These are phyloP conservation scores for Takifugu flavidus DNA, from an alignment of 2,113 vertebrate species.

Conservation along the genomic window DNA sequence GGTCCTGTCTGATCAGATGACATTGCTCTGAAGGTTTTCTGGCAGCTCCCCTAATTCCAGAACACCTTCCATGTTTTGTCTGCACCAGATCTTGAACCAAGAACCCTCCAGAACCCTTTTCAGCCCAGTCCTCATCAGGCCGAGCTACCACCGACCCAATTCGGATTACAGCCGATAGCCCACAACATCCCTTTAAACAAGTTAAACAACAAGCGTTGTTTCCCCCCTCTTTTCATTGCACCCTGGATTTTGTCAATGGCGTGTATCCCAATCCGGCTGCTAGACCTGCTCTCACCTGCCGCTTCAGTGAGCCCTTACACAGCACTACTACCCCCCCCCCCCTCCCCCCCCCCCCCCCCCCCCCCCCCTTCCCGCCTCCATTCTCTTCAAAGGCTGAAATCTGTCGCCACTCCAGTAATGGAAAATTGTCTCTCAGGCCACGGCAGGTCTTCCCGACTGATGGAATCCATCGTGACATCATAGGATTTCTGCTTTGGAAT, in stretches of 20 bases:
- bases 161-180: too few species aligned
- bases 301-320: slow-evolving; percentile 65
- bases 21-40: too few species aligned
- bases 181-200: too few species aligned
- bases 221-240: not conserved
- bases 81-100: too few species aligned
- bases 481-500: slow-evolving; percentile 59
- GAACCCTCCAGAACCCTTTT: too few species aligned
- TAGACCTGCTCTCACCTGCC: slow-evolving; percentile 61
- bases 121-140: too few species aligned
- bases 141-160: too few species aligned
- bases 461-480: slow-evolving; percentile 68
- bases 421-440: slow-evolving; percentile 68
- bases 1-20: too few species aligned
- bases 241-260: slow-evolving; percentile 20
- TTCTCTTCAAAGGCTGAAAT: slow-evolving; percentile 59
- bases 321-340: slow-evolving; percentile 45
- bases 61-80: too few species aligned
- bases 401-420: slow-evolving; percentile 66
- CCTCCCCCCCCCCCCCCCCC: not conserved
- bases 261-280: slow-evolving; percentile 39
- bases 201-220: too few species aligned
- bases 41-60: too few species aligned
- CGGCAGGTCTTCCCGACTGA: slow-evolving; percentile 65
- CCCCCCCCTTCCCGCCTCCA: not conserved